These are phyloP conservation scores for Drosophila nannoptera DNA, from an alignment of 1,140 invertebrate genomes.

Conservation along the genomic window DNA sequence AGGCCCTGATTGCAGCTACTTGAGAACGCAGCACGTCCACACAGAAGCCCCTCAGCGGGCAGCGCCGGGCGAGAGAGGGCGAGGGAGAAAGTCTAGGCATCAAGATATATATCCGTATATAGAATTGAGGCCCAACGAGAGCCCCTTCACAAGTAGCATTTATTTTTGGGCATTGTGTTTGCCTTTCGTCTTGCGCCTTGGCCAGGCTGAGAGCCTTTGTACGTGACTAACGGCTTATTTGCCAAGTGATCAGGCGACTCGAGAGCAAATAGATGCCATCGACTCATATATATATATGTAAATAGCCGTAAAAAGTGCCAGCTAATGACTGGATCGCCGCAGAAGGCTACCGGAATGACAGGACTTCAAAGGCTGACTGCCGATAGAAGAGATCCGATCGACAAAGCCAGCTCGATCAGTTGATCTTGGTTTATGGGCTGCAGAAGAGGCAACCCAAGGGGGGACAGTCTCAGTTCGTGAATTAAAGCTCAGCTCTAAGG, in stretches of 20 bases:
- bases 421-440: too few species aligned
- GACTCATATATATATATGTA: conserved; percentile 1
- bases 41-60: conserved; percentile 34
- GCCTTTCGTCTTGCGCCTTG: conserved; percentile 3
- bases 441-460: too few species aligned
- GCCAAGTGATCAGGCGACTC: conserved; percentile 33
- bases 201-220: conserved; percentile 26
- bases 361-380: too few species aligned
- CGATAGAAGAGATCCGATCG: too few species aligned
- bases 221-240: conserved; percentile 64
- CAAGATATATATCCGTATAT: not conserved
- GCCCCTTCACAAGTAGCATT: conserved; percentile 64
- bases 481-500: too few species aligned
- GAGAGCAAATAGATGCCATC: conserved; percentile 33
- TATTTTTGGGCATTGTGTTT: conserved; percentile 62
- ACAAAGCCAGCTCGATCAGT: too few species aligned
- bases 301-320: not conserved
- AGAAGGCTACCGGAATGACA: too few species aligned
- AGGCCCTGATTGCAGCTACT: conserved; percentile 65
- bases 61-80: not conserved
- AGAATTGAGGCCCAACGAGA: conserved; percentile 43
- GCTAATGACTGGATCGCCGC: not conserved
- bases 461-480: too few species aligned
- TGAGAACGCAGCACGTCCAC: conserved; percentile 41
- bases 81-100: not conserved